Evolutionary conservation across 2,113 vertebrate species (phyloP).

Genomic region (Abramis brama): DNA sequence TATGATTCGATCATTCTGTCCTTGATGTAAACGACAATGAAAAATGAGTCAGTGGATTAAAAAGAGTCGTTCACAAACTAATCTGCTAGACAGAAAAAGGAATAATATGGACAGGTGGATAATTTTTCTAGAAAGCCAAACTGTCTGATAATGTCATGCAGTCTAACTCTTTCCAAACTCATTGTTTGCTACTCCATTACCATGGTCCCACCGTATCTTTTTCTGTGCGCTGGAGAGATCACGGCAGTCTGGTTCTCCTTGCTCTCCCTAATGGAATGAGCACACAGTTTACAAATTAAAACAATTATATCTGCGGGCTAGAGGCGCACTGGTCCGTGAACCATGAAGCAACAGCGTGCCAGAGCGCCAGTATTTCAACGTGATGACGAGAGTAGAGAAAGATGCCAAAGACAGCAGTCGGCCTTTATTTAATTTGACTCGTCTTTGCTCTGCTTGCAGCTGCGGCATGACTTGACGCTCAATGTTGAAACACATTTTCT

Average conservation of each 20-base stretch:
- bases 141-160: not conserved
- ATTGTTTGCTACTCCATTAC: conserved; percentile 1
- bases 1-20: not conserved
- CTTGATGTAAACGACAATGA: not conserved
- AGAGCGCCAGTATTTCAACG: not conserved
- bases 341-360: conserved; percentile 25
- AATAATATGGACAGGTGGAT: not conserved
- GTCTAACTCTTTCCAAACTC: not conserved
- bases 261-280: conserved; percentile 66
- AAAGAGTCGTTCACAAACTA: not conserved
- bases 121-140: not conserved
- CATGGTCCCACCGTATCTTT: not conserved
- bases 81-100: not conserved
- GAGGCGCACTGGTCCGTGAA: conserved; percentile 61
- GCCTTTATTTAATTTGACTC: conserved; percentile 26
- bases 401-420: not conserved
- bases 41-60: not conserved
- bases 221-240: conserved; percentile 48
- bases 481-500: not conserved
- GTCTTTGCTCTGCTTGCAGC: not conserved
- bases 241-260: conserved; percentile 47
- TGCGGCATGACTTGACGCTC: not conserved
- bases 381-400: conserved; percentile 10
- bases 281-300: conserved; percentile 71
- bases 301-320: conserved; percentile 70